These are phyloP conservation scores for Cosmia trapezina DNA, from an alignment of 2,888 invertebrate genomes.

Conservation along the genomic window DNA sequence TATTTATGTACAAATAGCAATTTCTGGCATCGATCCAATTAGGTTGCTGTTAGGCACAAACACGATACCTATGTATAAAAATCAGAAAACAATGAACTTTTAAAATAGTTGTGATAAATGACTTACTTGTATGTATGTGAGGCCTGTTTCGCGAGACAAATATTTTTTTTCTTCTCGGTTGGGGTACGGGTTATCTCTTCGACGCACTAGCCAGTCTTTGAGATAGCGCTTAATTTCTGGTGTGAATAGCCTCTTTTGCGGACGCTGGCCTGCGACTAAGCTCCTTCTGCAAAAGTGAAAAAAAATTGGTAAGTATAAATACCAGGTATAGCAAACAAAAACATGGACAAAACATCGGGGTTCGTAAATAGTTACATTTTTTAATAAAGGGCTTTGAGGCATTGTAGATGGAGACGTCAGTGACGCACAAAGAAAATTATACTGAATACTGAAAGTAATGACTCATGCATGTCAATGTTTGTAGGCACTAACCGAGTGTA, in stretches of 20 bases:
- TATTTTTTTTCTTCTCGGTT: slow-evolving; percentile 94
- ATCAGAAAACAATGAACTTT: slow-evolving; percentile 56
- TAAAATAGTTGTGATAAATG: slow-evolving; percentile 52
- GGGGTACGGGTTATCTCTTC: slow-evolving; percentile 95
- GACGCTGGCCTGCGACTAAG: slow-evolving; percentile 91
- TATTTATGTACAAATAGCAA: slow-evolving; percentile 89
- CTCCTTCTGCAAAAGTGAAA: slow-evolving; percentile 85
- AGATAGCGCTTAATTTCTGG: slow-evolving; percentile 94
- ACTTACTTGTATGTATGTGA: slow-evolving; percentile 94
- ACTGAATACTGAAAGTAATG: slow-evolving; percentile 83
- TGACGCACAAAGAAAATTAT: slow-evolving; percentile 88
- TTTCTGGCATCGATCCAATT: slow-evolving; percentile 87
- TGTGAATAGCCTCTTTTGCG: slow-evolving; percentile 93
- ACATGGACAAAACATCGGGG: slow-evolving; percentile 19
- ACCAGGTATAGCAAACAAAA: slow-evolving; percentile 22
- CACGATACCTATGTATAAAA: slow-evolving; percentile 75
- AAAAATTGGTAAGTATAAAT: slow-evolving; percentile 22
- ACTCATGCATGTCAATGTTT: slow-evolving; percentile 76
- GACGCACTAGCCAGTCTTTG: slow-evolving; percentile 94
- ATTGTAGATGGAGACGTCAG: slow-evolving; percentile 59
- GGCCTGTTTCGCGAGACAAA: slow-evolving; percentile 93
- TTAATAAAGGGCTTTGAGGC: slow-evolving; percentile 70
- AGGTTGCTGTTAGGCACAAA: slow-evolving; percentile 86
- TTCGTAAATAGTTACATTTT: slow-evolving; percentile 36
- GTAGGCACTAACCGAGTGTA: slow-evolving; percentile 92